A percentile compares a stretch with the other conserved stretches of the same genome.
These are phyloP conservation scores for Trichacis sp. DNA, from an alignment of 2,888 invertebrate species.

Conservation along the genomic window DNA sequence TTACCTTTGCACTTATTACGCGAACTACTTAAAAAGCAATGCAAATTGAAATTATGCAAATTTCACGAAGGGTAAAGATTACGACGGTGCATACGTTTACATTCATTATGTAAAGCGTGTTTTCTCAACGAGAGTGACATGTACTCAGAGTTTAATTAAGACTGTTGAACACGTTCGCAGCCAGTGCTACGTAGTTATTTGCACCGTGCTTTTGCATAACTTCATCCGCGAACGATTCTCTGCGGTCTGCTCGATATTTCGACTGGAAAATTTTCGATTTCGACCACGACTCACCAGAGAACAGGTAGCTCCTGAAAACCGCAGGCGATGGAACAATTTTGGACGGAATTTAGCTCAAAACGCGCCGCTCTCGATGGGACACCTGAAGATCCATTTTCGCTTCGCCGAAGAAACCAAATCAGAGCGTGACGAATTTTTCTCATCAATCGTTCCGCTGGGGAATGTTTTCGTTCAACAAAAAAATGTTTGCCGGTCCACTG, in stretches of 20 bases:
- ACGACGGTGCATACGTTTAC: constrained; percentile 22
- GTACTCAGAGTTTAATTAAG: constrained; percentile 22
- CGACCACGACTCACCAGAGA: neutral
- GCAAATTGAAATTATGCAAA: constrained; percentile 28
- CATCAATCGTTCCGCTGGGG: constrained; percentile 11
- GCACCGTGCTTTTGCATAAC: neutral
- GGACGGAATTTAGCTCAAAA: constrained; percentile 19
- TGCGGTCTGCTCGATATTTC: neutral
- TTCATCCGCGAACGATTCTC: neutral
- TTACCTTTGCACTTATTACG: constrained; percentile 14
- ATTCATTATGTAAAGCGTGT: constrained; percentile 26
- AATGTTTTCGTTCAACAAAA: neutral
- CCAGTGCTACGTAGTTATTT: constrained; percentile 9
- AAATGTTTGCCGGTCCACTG: neutral
- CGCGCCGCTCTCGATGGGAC: constrained; percentile 22
- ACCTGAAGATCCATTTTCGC: constrained; percentile 20
- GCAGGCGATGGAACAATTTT: constrained; percentile 25
- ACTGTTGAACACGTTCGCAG: constrained; percentile 13
- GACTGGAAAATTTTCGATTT: neutral
- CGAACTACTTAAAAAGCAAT: constrained; percentile 23
- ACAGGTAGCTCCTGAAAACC: constrained; percentile 13
- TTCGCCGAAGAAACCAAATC: constrained; percentile 25
- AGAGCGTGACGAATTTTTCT: constrained; percentile 32
- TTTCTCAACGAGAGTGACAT: constrained; percentile 25
- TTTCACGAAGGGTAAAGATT: constrained; percentile 16